A percentile compares a stretch with the other conserved stretches of the same genome.
Conservation (phyloP, 1,140 invertebrate genomes). For the Drosophila oshimai region DNA sequence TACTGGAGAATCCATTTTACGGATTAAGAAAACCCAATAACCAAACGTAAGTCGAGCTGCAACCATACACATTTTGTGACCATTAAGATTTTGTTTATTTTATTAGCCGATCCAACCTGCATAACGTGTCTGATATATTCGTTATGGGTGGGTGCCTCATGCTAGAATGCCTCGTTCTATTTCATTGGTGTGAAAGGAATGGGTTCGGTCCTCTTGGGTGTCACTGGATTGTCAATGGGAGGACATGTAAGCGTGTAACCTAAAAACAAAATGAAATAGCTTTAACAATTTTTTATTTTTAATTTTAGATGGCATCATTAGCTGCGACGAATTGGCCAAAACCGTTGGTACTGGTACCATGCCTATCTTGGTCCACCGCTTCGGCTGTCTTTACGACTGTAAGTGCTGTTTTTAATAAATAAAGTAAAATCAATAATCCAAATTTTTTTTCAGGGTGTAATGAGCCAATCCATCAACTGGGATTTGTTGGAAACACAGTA, state of each 20-base stretch:
- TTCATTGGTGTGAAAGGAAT: slow-evolving; percentile 96
- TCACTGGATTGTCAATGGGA: slow-evolving; percentile 99
- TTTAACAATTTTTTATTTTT: slow-evolving; percentile 31
- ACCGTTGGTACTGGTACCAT: slow-evolving; percentile 95
- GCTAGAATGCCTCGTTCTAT: slow-evolving; percentile 94
- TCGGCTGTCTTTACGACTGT: slow-evolving; percentile 97
- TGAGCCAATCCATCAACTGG: slow-evolving; percentile 98
- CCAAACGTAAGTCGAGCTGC: slow-evolving; percentile 89
- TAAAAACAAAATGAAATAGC: not conserved
- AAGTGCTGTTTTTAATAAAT: slow-evolving; percentile 37
- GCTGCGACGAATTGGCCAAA: slow-evolving; percentile 97
- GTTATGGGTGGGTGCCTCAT: slow-evolving; percentile 99
- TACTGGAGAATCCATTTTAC: slow-evolving; percentile 99
- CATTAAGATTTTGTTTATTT: not conserved
- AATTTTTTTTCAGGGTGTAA: slow-evolving; percentile 89
- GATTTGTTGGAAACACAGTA: slow-evolving; percentile 94
- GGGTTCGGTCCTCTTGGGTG: slow-evolving; percentile 95
- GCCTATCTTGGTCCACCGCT: slow-evolving; percentile 98
- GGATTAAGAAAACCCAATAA: slow-evolving; percentile 95
- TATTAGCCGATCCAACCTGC: slow-evolving; percentile 92
- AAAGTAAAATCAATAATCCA: not conserved
- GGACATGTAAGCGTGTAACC: slow-evolving; percentile 91
- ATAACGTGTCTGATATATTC: slow-evolving; percentile 99
- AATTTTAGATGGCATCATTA: slow-evolving; percentile 98
- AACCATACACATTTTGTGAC: not conserved